A percentile compares a stretch with the other conserved stretches of the same genome.
Evolutionary conservation across 2,797 vertebrate genomes (phyloP).

Genomic region (Ptychobarbus kaznakovi): DNA sequence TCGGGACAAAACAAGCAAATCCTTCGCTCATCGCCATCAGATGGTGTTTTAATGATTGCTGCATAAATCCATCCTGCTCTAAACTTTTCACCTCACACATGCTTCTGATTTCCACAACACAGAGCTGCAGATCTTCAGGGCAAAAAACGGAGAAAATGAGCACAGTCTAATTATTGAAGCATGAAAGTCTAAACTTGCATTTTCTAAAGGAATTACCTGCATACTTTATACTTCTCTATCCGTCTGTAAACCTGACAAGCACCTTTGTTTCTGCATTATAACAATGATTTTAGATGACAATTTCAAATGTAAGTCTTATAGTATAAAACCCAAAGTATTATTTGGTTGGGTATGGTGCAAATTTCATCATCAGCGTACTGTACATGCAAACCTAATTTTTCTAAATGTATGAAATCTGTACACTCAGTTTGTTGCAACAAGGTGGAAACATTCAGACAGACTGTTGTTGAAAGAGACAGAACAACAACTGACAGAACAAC

Average conservation of each 20-base stretch:
- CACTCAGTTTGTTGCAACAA: neutral
- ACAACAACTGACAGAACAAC: no score
- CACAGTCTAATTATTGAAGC: neutral
- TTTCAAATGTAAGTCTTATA: neutral
- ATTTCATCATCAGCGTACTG: neutral
- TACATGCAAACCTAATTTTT: neutral
- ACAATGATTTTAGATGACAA: neutral
- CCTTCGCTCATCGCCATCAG: slow-evolving; percentile 38
- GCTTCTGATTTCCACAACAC: slow-evolving; percentile 49
- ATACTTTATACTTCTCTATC: neutral
- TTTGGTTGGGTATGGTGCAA: no score
- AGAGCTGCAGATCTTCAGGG: neutral
- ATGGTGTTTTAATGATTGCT: slow-evolving; percentile 61
- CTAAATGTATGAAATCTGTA: neutral
- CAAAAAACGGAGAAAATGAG: slow-evolving; percentile 16
- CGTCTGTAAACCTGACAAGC: neutral
- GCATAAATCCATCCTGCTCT: slow-evolving; percentile 56
- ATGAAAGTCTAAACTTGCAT: neutral
- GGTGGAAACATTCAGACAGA: no score
- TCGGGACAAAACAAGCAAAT: slow-evolving; percentile 49
- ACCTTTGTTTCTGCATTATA: neutral
- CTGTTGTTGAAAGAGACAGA: neutral
- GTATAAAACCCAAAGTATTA: neutral
- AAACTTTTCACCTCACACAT: slow-evolving; percentile 59
- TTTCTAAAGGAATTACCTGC: neutral